These are phyloP conservation scores for Netelia fuscicornis DNA, from an alignment of 2,888 invertebrate genomes.

Conservation along the genomic window DNA sequence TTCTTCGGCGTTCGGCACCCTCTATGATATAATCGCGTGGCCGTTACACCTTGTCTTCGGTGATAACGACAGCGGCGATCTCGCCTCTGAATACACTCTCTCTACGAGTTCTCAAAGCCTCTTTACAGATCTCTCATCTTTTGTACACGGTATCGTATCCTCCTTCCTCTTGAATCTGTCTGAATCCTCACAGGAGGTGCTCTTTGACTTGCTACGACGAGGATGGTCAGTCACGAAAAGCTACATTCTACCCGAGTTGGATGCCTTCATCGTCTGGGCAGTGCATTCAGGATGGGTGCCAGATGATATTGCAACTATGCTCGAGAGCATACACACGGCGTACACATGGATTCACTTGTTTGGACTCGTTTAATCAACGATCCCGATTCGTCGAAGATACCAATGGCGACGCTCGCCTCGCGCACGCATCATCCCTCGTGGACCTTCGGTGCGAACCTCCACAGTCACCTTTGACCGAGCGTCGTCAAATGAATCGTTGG, in stretches of 20 bases:
- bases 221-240: conserved; percentile 60
- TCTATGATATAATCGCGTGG: conserved; percentile 18
- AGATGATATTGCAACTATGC: conserved; percentile 7
- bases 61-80: neutral
- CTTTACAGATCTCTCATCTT: conserved; percentile 33
- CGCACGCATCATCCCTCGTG: too few species aligned
- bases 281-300: conserved; percentile 59
- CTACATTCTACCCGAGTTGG: conserved; percentile 67
- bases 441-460: too few species aligned
- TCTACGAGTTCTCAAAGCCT: conserved; percentile 2
- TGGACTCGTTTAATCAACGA: conserved; percentile 52
- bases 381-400: neutral
- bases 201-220: neutral
- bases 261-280: conserved; percentile 52
- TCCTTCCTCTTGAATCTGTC: conserved; percentile 56
- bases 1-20: neutral
- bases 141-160: conserved; percentile 35
- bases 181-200: conserved; percentile 46
- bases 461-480: too few species aligned
- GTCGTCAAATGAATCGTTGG: too few species aligned
- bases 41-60: conserved; percentile 10
- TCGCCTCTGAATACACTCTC: neutral
- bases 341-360: conserved; percentile 68
- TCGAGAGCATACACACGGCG: conserved; percentile 58
- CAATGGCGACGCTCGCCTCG: too few species aligned